phyloP scores from a whole-genome alignment of 2,888 invertebrate species.

The Hofmannophila pseudospretella region DNA sequence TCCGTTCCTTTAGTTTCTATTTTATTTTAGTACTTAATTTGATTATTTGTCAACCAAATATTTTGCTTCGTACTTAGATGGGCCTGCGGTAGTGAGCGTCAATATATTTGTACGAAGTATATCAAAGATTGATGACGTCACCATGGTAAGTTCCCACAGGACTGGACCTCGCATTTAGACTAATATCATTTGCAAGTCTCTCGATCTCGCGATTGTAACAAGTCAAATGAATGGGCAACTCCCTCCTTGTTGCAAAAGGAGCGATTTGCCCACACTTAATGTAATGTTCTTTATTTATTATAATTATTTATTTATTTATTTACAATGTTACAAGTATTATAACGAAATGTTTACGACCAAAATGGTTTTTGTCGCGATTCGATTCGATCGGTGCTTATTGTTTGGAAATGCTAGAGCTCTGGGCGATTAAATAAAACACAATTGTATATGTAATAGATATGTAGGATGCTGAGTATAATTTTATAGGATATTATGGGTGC shows the following conservation, averaged over 20 bases:
- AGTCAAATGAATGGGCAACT: slow-evolving; percentile 77
- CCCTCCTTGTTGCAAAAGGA: slow-evolving; percentile 52
- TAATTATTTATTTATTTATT: slow-evolving; percentile 23
- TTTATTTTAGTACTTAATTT: slow-evolving; percentile 30
- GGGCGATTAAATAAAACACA: no score
- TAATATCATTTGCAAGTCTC: slow-evolving; percentile 52
- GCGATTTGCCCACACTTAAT: slow-evolving; percentile 54
- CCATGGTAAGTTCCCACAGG: slow-evolving; percentile 92
- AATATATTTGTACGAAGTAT: slow-evolving; percentile 99
- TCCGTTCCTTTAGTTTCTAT: slow-evolving; percentile 45
- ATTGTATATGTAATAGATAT: no score
- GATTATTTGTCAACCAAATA: no score
- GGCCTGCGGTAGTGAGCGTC: slow-evolving; percentile 96
- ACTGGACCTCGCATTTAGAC: slow-evolving; percentile 42
- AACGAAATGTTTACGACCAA: slow-evolving; percentile 70
- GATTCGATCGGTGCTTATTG: no score
- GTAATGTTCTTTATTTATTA: slow-evolving; percentile 45
- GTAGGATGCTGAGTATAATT: no score
- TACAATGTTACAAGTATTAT: slow-evolving; percentile 19
- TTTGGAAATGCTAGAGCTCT: no score
- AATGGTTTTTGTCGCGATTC: slow-evolving; percentile 58
- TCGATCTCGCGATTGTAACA: slow-evolving; percentile 49
- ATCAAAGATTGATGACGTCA: slow-evolving; percentile 99
- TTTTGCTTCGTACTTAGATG: slow-evolving; percentile 84
- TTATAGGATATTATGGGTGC: no score